Conservation (phyloP, 1,140 invertebrate genomes). For the Eubasilissa regina region DNA sequence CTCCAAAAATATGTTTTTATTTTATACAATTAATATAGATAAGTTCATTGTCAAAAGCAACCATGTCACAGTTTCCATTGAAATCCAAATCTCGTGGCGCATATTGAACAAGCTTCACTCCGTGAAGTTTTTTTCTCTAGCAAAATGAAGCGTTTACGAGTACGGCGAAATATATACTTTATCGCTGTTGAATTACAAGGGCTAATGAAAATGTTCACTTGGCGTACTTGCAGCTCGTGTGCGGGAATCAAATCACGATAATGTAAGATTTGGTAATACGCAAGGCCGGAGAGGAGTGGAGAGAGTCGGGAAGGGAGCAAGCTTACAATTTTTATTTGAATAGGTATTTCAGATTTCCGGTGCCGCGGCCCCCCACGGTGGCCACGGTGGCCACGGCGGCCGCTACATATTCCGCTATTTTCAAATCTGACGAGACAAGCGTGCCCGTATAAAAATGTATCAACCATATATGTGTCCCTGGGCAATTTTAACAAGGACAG, state of each 20-base stretch:
- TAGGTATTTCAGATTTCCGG: constrained; percentile 48
- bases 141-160: no score
- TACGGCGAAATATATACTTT: no score
- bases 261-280: not conserved
- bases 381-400: no score
- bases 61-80: no score
- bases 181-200: not conserved
- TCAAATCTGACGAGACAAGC: not conserved
- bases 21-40: no score
- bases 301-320: not conserved
- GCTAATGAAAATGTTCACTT: not conserved
- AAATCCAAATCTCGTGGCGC: no score
- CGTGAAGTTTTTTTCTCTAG: no score
- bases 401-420: constrained; percentile 27
- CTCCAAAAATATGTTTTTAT: no score
- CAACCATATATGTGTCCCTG: no score
- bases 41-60: no score
- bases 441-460: not conserved
- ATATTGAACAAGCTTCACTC: no score
- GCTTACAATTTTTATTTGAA: constrained; percentile 45
- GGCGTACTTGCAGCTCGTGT: constrained; percentile 2
- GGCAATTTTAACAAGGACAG: no score
- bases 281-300: not conserved
- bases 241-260: not conserved
- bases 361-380: constrained; percentile 19